Evolutionary conservation across 2,113 vertebrate genomes (phyloP).

Genomic region (Stegastes partitus): DNA sequence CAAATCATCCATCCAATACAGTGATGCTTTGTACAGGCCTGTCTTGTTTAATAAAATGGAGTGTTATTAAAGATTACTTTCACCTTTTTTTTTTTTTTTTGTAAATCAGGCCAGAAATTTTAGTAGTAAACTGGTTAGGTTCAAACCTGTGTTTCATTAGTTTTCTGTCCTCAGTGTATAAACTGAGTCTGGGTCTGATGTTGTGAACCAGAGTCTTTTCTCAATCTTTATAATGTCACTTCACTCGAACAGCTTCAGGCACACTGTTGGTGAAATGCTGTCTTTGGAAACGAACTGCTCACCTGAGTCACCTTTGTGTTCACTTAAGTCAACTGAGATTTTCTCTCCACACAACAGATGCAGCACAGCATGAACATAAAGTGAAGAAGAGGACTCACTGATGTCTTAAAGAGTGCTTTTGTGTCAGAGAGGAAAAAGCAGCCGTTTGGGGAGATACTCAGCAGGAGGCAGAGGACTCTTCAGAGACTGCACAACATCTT

Average conservation of each 20-base stretch:
- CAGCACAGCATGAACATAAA: slow-evolving; percentile 23
- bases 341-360: not conserved
- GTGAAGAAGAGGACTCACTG: slow-evolving; percentile 7
- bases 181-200: not conserved
- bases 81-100: too few relatives aligned
- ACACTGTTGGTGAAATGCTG: not conserved
- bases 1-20: too few relatives aligned
- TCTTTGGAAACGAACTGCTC: slow-evolving; percentile 1
- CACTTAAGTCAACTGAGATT: not conserved
- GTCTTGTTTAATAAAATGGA: too few relatives aligned
- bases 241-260: slow-evolving; percentile 10
- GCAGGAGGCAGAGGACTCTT: slow-evolving; percentile 7
- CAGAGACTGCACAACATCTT: not conserved
- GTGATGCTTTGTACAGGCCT: too few relatives aligned
- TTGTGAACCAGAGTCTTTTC: too few relatives aligned
- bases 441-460: not conserved
- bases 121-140: too few relatives aligned
- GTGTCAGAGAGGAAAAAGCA: slow-evolving; percentile 4
- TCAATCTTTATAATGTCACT: not conserved
- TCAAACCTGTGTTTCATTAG: too few relatives aligned
- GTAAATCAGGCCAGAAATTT: not conserved
- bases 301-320: not conserved
- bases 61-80: too few relatives aligned
- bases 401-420: slow-evolving; percentile 27
- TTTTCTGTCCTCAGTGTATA: slow-evolving; percentile 2